Evolutionary conservation across 2,888 invertebrate genomes (phyloP).

Genomic region (Autographa pulchrina): DNA sequence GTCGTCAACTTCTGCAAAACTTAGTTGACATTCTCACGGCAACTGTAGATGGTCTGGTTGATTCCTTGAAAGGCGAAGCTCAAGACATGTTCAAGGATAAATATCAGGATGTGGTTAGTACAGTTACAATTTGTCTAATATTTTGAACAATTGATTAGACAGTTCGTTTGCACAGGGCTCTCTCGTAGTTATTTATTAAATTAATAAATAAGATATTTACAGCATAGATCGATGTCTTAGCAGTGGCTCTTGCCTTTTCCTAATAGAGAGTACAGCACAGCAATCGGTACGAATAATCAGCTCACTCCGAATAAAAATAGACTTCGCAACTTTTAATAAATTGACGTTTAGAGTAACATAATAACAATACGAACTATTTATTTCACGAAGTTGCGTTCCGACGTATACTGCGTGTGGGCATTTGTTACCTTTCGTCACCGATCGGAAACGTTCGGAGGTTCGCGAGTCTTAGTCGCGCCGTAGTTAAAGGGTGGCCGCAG

Average conservation of each 20-base stretch:
- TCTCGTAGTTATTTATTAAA: neutral
- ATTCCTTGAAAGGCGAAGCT: constrained; percentile 66
- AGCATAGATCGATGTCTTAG: neutral
- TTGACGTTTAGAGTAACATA: neutral
- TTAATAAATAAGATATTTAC: constrained; percentile 17
- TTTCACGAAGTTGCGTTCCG: neutral
- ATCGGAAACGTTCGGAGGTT: constrained; percentile 3
- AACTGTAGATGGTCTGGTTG: constrained; percentile 68
- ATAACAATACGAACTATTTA: neutral
- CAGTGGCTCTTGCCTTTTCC: neutral
- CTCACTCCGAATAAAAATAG: neutral
- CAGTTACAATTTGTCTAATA: neutral
- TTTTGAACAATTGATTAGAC: too few species aligned
- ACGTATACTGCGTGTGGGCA: constrained; percentile 15
- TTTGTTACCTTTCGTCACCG: constrained; percentile 10
- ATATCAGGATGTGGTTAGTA: constrained; percentile 85
- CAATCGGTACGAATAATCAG: neutral
- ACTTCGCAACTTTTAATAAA: neutral
- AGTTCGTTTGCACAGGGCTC: too few species aligned
- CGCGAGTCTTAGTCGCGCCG: constrained; percentile 4
- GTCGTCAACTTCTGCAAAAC: constrained; percentile 88
- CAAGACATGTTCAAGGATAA: constrained; percentile 78
- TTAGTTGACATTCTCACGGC: constrained; percentile 89
- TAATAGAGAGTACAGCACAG: neutral
- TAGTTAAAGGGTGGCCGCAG: constrained; percentile 33